A percentile compares a stretch with the other conserved stretches of the same genome.
phyloP scores from a whole-genome alignment of 2,888 invertebrate species.

The Cosmia trapezina region DNA sequence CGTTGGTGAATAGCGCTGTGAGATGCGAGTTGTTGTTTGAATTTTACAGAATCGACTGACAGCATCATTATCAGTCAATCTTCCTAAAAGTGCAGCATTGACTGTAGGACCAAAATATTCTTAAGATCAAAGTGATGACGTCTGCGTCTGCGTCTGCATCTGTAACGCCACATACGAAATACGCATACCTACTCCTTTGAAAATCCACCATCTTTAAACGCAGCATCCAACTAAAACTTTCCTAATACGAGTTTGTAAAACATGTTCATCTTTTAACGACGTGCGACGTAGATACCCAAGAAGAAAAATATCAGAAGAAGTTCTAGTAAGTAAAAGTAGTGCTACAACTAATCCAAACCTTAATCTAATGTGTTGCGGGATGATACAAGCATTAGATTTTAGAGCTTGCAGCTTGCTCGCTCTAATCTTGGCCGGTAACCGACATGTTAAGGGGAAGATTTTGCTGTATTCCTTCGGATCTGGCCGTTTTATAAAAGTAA shows the following conservation, averaged over 20 bases:
- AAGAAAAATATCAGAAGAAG: neutral
- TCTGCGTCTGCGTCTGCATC: neutral
- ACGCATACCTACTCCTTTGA: neutral
- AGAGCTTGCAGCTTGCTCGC: slow-evolving; percentile 62
- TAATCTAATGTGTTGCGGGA: slow-evolving; percentile 19
- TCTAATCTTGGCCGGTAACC: slow-evolving; percentile 68
- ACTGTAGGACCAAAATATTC: neutral
- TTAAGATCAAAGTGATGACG: neutral
- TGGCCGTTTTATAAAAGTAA: neutral
- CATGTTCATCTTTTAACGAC: slow-evolving; percentile 33
- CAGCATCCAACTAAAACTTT: slow-evolving; percentile 26
- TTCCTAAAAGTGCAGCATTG: neutral
- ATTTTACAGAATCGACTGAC: no score
- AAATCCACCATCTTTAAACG: slow-evolving; percentile 6
- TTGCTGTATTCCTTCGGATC: neutral
- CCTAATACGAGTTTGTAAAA: slow-evolving; percentile 23
- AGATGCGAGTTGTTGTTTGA: no score
- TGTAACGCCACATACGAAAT: neutral
- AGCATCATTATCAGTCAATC: neutral
- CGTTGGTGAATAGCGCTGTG: no score
- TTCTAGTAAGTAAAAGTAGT: neutral
- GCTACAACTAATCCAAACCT: slow-evolving; percentile 2
- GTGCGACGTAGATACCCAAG: neutral
- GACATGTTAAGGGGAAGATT: slow-evolving; percentile 59
- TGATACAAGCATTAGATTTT: slow-evolving; percentile 69